Percentiles rank a stretch among this genome's conserved stretches.
These are phyloP conservation scores for Danionella cerebrum DNA, from an alignment of 2,113 vertebrate species.

Conservation along the genomic window DNA sequence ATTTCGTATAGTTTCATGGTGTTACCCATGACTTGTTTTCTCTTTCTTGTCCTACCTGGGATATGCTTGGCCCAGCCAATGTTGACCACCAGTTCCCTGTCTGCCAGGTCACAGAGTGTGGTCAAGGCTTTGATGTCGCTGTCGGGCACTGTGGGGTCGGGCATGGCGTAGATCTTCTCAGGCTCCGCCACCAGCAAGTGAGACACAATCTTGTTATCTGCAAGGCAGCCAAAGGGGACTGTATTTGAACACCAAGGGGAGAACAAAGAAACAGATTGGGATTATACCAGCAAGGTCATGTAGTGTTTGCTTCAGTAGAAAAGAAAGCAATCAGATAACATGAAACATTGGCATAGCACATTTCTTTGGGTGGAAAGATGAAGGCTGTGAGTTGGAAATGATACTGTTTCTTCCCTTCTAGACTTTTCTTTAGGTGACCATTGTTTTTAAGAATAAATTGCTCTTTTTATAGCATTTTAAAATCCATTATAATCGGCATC, in stretches of 20 bases:
- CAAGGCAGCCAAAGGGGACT: slow-evolving; percentile 81
- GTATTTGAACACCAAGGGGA: slow-evolving; percentile 70
- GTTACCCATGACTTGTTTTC: too few species aligned
- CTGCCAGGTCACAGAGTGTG: slow-evolving; percentile 95
- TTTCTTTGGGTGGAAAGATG: not conserved
- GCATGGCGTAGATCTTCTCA: slow-evolving; percentile 99
- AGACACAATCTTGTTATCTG: slow-evolving; percentile 99
- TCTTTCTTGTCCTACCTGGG: slow-evolving; percentile 72
- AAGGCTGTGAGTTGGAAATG: not conserved
- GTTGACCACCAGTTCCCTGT: slow-evolving; percentile 96
- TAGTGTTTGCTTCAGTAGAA: slow-evolving; percentile 34
- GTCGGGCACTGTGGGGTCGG: slow-evolving; percentile 95
- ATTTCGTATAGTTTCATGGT: too few species aligned
- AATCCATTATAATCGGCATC: too few species aligned
- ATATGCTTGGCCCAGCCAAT: slow-evolving; percentile 99
- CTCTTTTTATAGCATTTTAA: not conserved
- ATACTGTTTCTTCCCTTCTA: slow-evolving; percentile 12
- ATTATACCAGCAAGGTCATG: slow-evolving; percentile 46
- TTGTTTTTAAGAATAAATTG: not conserved
- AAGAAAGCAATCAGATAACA: slow-evolving; percentile 30
- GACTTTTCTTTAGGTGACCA: not conserved
- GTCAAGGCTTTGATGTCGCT: slow-evolving; percentile 98
- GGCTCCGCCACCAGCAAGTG: slow-evolving; percentile 98
- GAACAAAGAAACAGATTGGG: slow-evolving; percentile 63
- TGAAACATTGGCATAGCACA: slow-evolving; percentile 14